phyloP scores from a whole-genome alignment of 2,888 invertebrate genomes.

The Drosophila mimetica region DNA sequence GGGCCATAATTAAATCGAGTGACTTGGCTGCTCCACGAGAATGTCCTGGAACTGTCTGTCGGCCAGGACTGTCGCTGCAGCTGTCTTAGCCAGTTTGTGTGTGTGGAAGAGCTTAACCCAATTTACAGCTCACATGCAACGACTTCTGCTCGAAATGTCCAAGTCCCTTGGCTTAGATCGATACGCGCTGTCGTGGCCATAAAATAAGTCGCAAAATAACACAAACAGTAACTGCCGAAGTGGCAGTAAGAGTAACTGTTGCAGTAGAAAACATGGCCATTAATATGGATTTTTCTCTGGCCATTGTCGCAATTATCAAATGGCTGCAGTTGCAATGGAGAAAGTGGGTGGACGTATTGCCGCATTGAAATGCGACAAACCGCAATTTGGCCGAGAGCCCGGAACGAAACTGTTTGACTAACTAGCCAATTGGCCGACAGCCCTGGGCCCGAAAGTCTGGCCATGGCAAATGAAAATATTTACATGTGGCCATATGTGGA shows the following conservation, averaged over 20 bases:
- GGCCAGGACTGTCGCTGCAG: slow-evolving; percentile 32
- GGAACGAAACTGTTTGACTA: slow-evolving; percentile 42
- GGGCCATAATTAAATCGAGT: slow-evolving; percentile 68
- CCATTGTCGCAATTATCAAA: slow-evolving; percentile 65
- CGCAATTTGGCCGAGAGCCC: slow-evolving; percentile 67
- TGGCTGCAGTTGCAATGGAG: slow-evolving; percentile 43
- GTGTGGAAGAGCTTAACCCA: slow-evolving; percentile 55
- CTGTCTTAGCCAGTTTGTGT: slow-evolving; percentile 17
- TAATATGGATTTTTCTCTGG: slow-evolving; percentile 53
- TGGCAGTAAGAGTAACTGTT: slow-evolving; percentile 38
- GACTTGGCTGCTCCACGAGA: slow-evolving; percentile 40
- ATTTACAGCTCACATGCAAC: slow-evolving; percentile 60
- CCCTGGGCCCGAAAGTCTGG: slow-evolving; percentile 11
- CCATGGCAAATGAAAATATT: slow-evolving; percentile 37
- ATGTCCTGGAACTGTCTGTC: slow-evolving; percentile 43
- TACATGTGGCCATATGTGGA: slow-evolving; percentile 38
- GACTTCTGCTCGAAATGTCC: slow-evolving; percentile 45
- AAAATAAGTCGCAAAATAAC: slow-evolving; percentile 49
- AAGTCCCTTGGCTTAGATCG: slow-evolving; percentile 60
- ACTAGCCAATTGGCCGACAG: slow-evolving; percentile 58
- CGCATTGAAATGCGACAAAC: slow-evolving; percentile 69
- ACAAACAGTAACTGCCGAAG: slow-evolving; percentile 14
- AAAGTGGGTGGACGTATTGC: slow-evolving; percentile 57
- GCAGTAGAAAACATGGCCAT: slow-evolving; percentile 39
- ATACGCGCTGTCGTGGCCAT: slow-evolving; percentile 70